These are phyloP conservation scores for Urophycis tenuis DNA, from an alignment of 2,797 vertebrate genomes.

Conservation along the genomic window DNA sequence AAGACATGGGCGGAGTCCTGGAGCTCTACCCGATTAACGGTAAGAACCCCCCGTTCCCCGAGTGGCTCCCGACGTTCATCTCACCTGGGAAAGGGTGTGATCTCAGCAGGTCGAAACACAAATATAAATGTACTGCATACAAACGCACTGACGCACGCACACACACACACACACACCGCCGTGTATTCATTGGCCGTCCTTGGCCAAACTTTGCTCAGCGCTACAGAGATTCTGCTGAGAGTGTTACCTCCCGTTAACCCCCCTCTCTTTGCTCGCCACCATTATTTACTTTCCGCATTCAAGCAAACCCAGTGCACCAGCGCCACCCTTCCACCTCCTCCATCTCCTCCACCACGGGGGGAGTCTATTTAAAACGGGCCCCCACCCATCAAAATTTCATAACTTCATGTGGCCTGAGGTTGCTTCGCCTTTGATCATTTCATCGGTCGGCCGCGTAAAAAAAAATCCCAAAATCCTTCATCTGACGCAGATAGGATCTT, in stretches of 20 bases:
- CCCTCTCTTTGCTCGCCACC: not conserved
- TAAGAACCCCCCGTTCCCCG: conserved; percentile 59
- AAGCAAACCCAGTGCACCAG: conserved; percentile 9
- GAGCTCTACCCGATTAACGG: conserved; percentile 97
- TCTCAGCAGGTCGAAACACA: not conserved
- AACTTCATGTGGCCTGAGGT: conserved; percentile 12
- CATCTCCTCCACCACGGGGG: not conserved
- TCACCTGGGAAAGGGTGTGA: not conserved
- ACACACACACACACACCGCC: conserved; percentile 8
- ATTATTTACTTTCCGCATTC: not conserved
- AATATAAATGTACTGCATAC: not conserved
- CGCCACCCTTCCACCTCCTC: not conserved
- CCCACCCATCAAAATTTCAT: not conserved
- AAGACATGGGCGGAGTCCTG: conserved; percentile 84
- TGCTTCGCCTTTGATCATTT: conserved; percentile 13
- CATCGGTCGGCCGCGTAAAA: conserved; percentile 4
- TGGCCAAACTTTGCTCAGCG: conserved; percentile 11
- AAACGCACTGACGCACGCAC: conserved; percentile 1
- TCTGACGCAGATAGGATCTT: not conserved
- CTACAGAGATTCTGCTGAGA: not conserved
- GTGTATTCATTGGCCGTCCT: conserved; percentile 23
- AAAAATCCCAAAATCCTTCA: not conserved
- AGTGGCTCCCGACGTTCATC: not conserved
- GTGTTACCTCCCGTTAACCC: not conserved
- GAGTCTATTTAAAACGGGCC: not conserved